Evolutionary conservation across 35 echinoderm and acorn worm genomes (phyloP).

Genomic region (Apostichopus japonicus): DNA sequence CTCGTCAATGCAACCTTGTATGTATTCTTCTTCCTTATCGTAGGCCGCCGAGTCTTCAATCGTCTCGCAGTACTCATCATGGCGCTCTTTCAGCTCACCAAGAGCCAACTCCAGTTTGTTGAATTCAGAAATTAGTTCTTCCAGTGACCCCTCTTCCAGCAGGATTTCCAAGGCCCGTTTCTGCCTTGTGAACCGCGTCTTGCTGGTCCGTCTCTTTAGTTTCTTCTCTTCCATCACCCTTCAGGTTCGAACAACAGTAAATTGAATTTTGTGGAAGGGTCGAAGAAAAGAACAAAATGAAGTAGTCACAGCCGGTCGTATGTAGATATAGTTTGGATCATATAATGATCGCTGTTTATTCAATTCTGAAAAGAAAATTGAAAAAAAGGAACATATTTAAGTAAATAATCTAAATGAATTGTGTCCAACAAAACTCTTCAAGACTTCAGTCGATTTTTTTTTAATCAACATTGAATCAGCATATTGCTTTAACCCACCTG

Average conservation of each 20-base stretch:
- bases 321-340: constrained; percentile 45
- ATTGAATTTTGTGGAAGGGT: constrained; percentile 61
- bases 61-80: constrained; percentile 49
- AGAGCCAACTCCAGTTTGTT: constrained; percentile 23
- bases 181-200: constrained; percentile 46
- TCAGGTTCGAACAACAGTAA: not conserved
- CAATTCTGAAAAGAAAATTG: constrained; percentile 38
- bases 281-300: not conserved
- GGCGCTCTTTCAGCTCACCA: constrained; percentile 36
- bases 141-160: constrained; percentile 10
- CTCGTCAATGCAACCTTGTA: constrained; percentile 12
- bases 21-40: constrained; percentile 41
- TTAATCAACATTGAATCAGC: no score
- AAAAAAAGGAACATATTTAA: not conserved
- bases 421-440: no score
- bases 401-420: not conserved
- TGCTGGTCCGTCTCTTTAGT: constrained; percentile 25
- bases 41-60: constrained; percentile 39
- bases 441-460: no score
- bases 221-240: constrained; percentile 54
- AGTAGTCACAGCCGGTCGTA: not conserved
- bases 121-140: constrained; percentile 23
- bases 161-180: not conserved
- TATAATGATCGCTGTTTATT: constrained; percentile 42
- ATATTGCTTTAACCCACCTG: no score